Conservation (phyloP, 2,113 vertebrate species). For the Anas platyrhynchos region DNA sequence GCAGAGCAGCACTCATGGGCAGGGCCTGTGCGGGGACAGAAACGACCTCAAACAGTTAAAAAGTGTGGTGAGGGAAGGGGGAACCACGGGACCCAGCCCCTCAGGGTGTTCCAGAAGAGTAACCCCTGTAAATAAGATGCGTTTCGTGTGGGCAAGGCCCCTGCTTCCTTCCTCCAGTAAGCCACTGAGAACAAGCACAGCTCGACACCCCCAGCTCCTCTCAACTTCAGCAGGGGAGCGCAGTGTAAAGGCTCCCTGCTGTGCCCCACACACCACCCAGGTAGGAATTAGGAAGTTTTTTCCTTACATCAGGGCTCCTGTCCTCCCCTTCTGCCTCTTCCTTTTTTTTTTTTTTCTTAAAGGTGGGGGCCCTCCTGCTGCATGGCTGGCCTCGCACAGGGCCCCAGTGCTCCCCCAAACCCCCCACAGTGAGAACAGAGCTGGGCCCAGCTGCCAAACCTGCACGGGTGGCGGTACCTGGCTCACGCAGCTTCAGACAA, state of each 20-base stretch:
- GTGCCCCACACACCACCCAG: fast-evolving
- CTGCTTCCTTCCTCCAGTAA: neutral
- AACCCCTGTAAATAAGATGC: neutral
- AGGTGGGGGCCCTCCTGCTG: fast-evolving
- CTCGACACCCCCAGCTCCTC: fast-evolving
- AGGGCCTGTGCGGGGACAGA: neutral
- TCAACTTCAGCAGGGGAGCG: neutral
- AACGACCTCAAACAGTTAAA: neutral
- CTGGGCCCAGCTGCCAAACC: neutral
- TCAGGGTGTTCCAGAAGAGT: neutral
- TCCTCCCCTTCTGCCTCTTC: neutral
- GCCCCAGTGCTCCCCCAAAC: neutral
- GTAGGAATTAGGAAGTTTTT: fast-evolving
- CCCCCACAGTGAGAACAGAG: fast-evolving
- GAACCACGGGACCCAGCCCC: neutral
- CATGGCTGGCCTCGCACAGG: neutral
- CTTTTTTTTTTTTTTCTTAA: neutral
- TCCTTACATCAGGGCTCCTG: fast-evolving
- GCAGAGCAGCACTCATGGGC: neutral
- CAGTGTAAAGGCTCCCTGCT: neutral
- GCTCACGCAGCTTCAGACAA: neutral
- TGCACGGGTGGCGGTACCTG: neutral
- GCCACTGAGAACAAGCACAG: neutral
- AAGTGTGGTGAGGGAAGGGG: neutral
- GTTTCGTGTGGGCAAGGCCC: fast-evolving